Percentiles rank a stretch among this genome's conserved stretches.
Evolutionary conservation across 30 jellyfish, hydroid and myxozoan genomes (phyloP).

Genomic region (Calvadosia cruxmelitensis): DNA sequence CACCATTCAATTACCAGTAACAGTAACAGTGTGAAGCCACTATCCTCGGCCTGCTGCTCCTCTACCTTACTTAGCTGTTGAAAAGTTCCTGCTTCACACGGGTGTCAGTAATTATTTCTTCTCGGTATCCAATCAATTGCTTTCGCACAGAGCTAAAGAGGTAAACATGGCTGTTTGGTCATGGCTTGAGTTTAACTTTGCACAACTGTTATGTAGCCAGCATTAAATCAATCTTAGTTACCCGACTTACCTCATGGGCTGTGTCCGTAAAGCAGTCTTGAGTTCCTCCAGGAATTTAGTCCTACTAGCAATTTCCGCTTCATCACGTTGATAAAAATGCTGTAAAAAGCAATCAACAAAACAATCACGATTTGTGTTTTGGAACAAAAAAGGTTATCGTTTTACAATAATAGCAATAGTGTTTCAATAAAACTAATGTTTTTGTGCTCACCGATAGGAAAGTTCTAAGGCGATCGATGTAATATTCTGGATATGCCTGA

Average conservation of each 20-base stretch:
- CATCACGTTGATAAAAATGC: slow-evolving; percentile 55
- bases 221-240: too few relatives aligned
- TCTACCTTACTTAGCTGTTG: too few relatives aligned
- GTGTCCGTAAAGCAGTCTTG: slow-evolving; percentile 85
- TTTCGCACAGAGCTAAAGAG: too few relatives aligned
- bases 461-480: slow-evolving; percentile 54
- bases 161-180: too few relatives aligned
- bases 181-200: too few relatives aligned
- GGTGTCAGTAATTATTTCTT: too few relatives aligned
- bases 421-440: neutral
- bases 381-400: neutral
- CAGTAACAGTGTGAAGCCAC: too few relatives aligned
- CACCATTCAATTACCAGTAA: too few relatives aligned
- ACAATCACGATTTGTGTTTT: neutral
- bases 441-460: slow-evolving; percentile 32
- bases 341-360: neutral
- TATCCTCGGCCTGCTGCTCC: too few relatives aligned
- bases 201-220: too few relatives aligned
- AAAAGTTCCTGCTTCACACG: too few relatives aligned
- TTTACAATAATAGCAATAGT: neutral
- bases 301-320: slow-evolving; percentile 50
- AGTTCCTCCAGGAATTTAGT: slow-evolving; percentile 73
- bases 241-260: slow-evolving; percentile 79
- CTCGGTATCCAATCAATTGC: too few relatives aligned
- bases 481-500: slow-evolving; percentile 77